A percentile compares a stretch with the other conserved stretches of the same genome.
These are phyloP conservation scores for Hydropotes inermis DNA, from an alignment of 2,113 vertebrate genomes.

Conservation along the genomic window DNA sequence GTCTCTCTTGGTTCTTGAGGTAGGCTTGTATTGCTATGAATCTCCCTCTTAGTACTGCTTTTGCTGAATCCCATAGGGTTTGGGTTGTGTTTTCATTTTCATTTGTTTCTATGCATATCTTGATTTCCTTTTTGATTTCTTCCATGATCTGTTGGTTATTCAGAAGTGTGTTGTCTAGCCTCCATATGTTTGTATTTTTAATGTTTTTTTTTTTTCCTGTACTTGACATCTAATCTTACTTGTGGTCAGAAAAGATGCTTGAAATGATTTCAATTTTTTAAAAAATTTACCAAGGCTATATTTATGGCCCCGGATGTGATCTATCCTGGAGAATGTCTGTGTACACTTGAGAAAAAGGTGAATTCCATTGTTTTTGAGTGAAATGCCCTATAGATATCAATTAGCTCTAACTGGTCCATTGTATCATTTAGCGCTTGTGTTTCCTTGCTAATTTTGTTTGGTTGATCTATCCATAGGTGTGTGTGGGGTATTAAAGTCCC, in stretches of 20 bases:
- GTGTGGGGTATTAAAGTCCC: neutral
- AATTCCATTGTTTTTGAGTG: neutral
- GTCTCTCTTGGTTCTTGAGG: neutral
- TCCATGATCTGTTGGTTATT: neutral
- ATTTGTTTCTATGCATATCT: neutral
- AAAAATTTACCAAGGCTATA: neutral
- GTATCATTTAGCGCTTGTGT: neutral
- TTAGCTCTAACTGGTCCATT: neutral
- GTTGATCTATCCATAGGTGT: neutral
- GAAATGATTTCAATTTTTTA: neutral
- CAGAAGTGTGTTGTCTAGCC: rapidly evolving
- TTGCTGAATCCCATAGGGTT: neutral
- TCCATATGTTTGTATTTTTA: neutral
- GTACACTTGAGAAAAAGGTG: neutral
- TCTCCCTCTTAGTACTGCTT: neutral
- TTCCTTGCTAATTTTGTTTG: neutral
- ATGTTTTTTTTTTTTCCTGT: neutral
- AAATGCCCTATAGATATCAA: neutral
- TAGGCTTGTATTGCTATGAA: neutral
- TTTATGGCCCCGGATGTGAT: neutral
- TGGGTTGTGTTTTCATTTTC: neutral
- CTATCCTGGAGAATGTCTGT: neutral
- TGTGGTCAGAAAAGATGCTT: neutral
- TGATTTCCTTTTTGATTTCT: neutral
- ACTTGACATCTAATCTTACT: neutral